phyloP scores from a whole-genome alignment of 1,140 invertebrate genomes.

The Diorhabda carinulata region DNA sequence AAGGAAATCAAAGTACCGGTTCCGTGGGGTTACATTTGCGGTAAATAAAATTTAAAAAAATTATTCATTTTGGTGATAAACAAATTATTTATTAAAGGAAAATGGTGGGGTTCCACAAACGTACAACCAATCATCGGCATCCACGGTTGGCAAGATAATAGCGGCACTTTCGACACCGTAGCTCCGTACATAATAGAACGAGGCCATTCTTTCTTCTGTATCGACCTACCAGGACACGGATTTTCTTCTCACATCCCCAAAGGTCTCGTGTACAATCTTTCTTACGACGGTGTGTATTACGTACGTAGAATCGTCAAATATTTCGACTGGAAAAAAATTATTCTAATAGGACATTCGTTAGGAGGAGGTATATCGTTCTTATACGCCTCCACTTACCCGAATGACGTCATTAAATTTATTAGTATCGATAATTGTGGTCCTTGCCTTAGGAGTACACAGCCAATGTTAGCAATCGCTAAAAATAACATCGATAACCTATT shows the following conservation, averaged over 20 bases:
- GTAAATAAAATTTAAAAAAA: too few species aligned
- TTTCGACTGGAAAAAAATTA: constrained; percentile 75
- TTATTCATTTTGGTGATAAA: too few species aligned
- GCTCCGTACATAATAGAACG: constrained; percentile 63
- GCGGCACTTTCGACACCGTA: constrained; percentile 79
- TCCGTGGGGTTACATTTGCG: too few species aligned
- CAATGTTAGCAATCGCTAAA: constrained; percentile 55
- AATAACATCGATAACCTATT: constrained; percentile 61
- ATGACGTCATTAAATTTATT: constrained; percentile 69
- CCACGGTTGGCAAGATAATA: constrained; percentile 88
- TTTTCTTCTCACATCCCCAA: constrained; percentile 71
- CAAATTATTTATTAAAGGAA: constrained; percentile 47
- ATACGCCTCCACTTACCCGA: constrained; percentile 72
- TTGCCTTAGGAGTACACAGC: constrained; percentile 56
- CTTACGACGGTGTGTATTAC: constrained; percentile 70
- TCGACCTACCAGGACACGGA: constrained; percentile 81
- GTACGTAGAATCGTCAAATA: constrained; percentile 71
- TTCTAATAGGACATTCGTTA: constrained; percentile 75
- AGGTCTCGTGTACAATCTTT: constrained; percentile 68
- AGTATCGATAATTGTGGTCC: constrained; percentile 74
- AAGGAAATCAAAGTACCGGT: too few species aligned
- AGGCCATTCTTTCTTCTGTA: constrained; percentile 61
- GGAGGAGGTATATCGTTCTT: constrained; percentile 77
- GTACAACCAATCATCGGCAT: constrained; percentile 72
- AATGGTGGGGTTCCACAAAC: constrained; percentile 73